Conservation (phyloP, 2,888 invertebrate species). For the Lingula anatina region DNA sequence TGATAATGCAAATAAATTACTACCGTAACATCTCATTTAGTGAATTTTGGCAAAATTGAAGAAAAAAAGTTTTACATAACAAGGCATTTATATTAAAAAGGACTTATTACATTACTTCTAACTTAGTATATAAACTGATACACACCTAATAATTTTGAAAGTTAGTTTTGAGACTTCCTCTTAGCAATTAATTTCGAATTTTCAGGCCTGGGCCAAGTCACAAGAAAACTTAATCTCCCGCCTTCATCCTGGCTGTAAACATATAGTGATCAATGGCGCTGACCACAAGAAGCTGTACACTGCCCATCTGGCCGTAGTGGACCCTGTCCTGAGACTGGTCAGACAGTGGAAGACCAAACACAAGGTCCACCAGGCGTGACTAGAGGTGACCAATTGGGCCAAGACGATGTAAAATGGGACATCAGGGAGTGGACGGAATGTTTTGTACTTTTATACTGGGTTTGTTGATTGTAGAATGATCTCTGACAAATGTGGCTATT, state of each 20-base stretch:
- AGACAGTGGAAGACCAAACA: slow-evolving; percentile 22
- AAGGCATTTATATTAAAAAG: neutral
- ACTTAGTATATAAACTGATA: too few species aligned
- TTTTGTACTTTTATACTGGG: too few species aligned
- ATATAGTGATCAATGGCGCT: slow-evolving; percentile 43
- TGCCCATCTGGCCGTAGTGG: slow-evolving; percentile 31
- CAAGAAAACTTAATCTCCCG: slow-evolving; percentile 36
- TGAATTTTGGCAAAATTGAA: neutral
- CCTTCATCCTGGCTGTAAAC: slow-evolving; percentile 32
- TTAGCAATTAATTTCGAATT: slow-evolving; percentile 6
- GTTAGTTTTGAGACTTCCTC: too few species aligned
- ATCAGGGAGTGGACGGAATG: too few species aligned
- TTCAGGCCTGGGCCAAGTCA: slow-evolving; percentile 47
- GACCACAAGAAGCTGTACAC: slow-evolving; percentile 43
- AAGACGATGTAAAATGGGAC: too few species aligned
- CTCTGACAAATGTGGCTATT: too few species aligned
- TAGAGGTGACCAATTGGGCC: too few species aligned
- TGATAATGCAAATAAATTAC: too few species aligned
- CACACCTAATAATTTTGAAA: too few species aligned
- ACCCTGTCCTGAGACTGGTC: slow-evolving; percentile 33
- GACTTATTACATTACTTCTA: neutral
- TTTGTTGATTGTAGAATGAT: too few species aligned
- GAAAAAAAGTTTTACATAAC: neutral
- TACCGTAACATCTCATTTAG: too few species aligned
- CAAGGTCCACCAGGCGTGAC: too few species aligned